Evolutionary conservation across 2,888 invertebrate genomes (phyloP).

Genomic region (Oasisia sp.): DNA sequence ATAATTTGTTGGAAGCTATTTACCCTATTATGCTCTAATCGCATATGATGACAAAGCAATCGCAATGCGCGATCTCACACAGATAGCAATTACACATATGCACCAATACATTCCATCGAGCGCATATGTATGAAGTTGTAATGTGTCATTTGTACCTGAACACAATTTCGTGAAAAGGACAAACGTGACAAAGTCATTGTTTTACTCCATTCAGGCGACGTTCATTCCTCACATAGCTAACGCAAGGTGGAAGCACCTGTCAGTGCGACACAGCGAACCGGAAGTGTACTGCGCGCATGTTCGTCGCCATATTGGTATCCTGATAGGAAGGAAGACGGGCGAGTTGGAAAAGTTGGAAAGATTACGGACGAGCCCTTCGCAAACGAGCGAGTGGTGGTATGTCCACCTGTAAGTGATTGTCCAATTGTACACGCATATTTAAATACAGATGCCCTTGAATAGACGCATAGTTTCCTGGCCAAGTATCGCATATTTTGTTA

Average conservation of each 20-base stretch:
- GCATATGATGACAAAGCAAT: background rate
- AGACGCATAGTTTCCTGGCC: background rate
- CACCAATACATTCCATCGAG: background rate
- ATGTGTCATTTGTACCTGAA: background rate
- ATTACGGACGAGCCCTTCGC: slow-evolving; percentile 5
- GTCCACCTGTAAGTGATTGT: slow-evolving; percentile 4
- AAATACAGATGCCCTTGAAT: background rate
- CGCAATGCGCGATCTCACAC: background rate
- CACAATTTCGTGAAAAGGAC: background rate
- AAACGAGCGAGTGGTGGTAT: slow-evolving; percentile 13
- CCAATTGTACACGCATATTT: background rate
- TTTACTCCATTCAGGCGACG: background rate
- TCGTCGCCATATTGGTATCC: slow-evolving; percentile 17
- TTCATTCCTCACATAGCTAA: slow-evolving; percentile 12
- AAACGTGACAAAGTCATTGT: background rate
- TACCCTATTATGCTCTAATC: no score
- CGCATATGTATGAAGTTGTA: background rate
- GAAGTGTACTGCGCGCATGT: background rate
- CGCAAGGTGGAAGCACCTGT: slow-evolving; percentile 12
- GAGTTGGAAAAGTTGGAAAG: slow-evolving; percentile 13
- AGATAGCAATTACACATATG: background rate
- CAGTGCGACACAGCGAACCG: background rate
- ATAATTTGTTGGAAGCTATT: background rate
- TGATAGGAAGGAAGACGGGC: slow-evolving; percentile 17
- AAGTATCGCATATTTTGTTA: background rate